Conservation (phyloP, 2,888 invertebrate genomes). For the Archips xylosteana region DNA sequence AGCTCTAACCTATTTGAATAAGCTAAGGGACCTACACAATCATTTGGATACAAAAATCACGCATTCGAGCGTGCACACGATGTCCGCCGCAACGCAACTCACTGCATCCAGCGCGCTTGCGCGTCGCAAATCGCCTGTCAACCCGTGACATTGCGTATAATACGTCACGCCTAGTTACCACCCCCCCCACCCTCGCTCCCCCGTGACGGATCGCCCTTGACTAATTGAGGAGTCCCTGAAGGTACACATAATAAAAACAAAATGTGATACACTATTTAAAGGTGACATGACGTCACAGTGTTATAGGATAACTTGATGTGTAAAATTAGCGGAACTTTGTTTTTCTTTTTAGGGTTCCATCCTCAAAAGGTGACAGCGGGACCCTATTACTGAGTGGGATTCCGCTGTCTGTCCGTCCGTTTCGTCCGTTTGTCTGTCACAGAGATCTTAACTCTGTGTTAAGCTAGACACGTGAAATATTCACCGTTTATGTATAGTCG, state of each 20-base stretch:
- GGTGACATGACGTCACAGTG: conserved; percentile 49
- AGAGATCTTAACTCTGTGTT: too few relatives aligned
- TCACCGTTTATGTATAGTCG: too few relatives aligned
- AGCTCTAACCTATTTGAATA: too few relatives aligned
- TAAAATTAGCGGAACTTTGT: conserved; percentile 43
- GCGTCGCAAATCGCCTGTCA: conserved; percentile 76
- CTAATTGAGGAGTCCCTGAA: conserved; percentile 54
- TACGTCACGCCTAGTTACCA: conserved; percentile 71
- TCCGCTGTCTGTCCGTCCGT: too few relatives aligned
- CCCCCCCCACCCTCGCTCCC: conserved; percentile 47
- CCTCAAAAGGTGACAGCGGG: too few relatives aligned
- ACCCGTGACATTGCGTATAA: conserved; percentile 72
- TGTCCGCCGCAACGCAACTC: conserved; percentile 25
- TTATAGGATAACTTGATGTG: conserved; percentile 42
- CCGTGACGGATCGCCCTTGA: conserved; percentile 41
- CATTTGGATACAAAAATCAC: not conserved
- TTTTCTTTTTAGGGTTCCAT: conserved; percentile 7
- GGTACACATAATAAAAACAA: conserved; percentile 47
- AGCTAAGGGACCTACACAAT: too few relatives aligned
- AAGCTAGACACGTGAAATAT: too few relatives aligned
- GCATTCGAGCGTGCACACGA: conserved; percentile 22
- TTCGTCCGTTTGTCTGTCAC: too few relatives aligned
- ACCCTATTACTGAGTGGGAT: too few relatives aligned
- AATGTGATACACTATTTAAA: conserved; percentile 54
- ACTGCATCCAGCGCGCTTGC: conserved; percentile 58